These are phyloP conservation scores for Drosophila helvetica DNA, from an alignment of 2,888 invertebrate species.

Conservation along the genomic window DNA sequence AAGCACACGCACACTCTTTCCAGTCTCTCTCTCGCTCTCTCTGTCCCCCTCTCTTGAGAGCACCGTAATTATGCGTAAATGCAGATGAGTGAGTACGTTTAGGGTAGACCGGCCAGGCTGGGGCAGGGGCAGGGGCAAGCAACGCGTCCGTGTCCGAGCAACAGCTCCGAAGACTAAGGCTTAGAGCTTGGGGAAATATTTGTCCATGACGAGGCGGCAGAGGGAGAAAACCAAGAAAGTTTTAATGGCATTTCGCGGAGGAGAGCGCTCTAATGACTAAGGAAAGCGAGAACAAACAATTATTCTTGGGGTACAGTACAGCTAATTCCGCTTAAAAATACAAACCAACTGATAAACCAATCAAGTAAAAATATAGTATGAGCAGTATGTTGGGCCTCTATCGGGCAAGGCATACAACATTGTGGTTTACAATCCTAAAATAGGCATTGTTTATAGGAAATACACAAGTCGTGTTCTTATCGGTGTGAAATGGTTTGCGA, in stretches of 20 bases:
- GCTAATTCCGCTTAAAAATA: not conserved
- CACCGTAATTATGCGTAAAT: conserved; percentile 68
- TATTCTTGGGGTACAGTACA: not conserved
- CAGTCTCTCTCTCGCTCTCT: conserved; percentile 7
- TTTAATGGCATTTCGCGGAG: conserved; percentile 1
- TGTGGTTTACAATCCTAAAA: not conserved
- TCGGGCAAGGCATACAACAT: not conserved
- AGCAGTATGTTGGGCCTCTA: not conserved
- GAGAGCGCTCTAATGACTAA: not conserved
- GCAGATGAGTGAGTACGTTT: conserved; percentile 53
- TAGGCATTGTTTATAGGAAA: not conserved
- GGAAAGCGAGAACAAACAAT: not conserved
- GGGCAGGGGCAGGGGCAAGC: not conserved
- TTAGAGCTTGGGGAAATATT: conserved; percentile 3
- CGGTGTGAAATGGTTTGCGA: not conserved
- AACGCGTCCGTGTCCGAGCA: conserved; percentile 64
- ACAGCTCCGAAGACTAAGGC: conserved; percentile 19
- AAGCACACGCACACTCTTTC: conserved; percentile 52
- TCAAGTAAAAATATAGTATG: not conserved
- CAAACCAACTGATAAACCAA: not conserved
- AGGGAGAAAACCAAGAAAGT: not conserved
- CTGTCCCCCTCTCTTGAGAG: conserved; percentile 2
- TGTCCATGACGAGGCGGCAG: not conserved
- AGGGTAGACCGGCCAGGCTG: conserved; percentile 52
- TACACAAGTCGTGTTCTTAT: not conserved